A percentile compares a stretch with the other conserved stretches of the same genome.
Evolutionary conservation across 1,140 invertebrate species (phyloP).

Genomic region (Sarcophaga peregrina): DNA sequence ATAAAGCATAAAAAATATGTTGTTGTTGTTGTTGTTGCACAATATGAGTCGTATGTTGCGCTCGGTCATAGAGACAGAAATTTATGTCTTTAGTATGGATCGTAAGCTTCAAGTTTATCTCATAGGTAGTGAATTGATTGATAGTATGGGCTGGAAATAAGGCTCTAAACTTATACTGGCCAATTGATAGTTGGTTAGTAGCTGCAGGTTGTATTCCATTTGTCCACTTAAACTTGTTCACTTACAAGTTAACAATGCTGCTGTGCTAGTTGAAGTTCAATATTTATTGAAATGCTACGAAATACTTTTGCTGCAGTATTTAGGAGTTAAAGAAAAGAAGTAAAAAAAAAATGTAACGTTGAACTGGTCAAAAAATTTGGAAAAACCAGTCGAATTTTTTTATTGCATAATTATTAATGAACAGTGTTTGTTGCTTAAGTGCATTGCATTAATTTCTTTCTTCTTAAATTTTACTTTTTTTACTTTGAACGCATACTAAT

Average conservation of each 20-base stretch:
- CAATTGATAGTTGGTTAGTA: background rate
- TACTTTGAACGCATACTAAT: background rate
- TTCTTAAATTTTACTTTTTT: too few species aligned
- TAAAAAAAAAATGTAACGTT: background rate
- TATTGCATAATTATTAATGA: background rate
- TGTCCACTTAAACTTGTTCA: constrained; percentile 2
- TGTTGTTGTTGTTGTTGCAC: background rate
- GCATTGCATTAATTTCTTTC: too few species aligned
- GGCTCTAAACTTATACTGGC: background rate
- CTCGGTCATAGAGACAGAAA: background rate
- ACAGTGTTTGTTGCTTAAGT: background rate
- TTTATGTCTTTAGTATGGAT: background rate
- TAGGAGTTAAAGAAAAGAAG: background rate
- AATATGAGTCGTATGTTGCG: background rate
- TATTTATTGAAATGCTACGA: background rate
- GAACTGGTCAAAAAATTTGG: constrained; percentile 13
- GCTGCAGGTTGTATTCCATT: background rate
- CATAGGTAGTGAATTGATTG: too few species aligned
- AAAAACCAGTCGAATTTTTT: background rate
- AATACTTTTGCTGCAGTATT: background rate
- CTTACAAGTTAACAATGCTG: too few species aligned
- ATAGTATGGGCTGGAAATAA: background rate
- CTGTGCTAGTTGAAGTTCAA: background rate
- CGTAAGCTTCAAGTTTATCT: too few species aligned
- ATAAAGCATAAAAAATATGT: background rate